These are phyloP conservation scores for Premnoplex brunnescens DNA, from an alignment of 2,797 vertebrate genomes.

Conservation along the genomic window DNA sequence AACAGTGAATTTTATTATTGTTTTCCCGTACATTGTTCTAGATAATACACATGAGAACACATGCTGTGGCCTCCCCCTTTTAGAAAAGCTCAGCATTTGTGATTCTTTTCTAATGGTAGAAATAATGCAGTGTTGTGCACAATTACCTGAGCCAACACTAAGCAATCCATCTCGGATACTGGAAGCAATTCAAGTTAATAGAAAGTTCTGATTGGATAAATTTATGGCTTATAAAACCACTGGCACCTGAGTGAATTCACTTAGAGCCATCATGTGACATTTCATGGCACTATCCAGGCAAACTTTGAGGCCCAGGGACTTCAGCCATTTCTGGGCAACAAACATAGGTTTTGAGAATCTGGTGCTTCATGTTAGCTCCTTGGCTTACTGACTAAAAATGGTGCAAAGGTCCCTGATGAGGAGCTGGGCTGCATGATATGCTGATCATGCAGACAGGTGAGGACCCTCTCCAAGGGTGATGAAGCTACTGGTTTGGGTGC, in stretches of 20 bases:
- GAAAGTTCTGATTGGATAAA: neutral
- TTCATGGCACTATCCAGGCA: neutral
- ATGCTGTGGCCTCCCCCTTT: neutral
- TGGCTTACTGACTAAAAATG: neutral
- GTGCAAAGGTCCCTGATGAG: neutral
- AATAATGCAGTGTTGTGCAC: neutral
- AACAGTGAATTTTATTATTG: neutral
- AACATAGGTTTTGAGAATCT: neutral
- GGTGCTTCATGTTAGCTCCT: neutral
- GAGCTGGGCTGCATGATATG: neutral
- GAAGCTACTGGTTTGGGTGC: neutral
- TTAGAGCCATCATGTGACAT: neutral
- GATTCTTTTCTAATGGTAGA: neutral
- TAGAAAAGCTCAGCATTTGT: fast-evolving
- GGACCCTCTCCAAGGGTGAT: neutral
- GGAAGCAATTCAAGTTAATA: neutral
- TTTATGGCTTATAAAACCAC: neutral
- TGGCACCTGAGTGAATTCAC: neutral
- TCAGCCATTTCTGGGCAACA: neutral
- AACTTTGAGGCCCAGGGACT: neutral
- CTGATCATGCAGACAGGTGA: neutral
- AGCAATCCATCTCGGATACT: neutral
- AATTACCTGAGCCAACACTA: neutral
- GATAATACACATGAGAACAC: neutral
- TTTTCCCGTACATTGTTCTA: neutral